Conservation (phyloP, 2,797 vertebrate species). For the Halcyon chelicuti region DNA sequence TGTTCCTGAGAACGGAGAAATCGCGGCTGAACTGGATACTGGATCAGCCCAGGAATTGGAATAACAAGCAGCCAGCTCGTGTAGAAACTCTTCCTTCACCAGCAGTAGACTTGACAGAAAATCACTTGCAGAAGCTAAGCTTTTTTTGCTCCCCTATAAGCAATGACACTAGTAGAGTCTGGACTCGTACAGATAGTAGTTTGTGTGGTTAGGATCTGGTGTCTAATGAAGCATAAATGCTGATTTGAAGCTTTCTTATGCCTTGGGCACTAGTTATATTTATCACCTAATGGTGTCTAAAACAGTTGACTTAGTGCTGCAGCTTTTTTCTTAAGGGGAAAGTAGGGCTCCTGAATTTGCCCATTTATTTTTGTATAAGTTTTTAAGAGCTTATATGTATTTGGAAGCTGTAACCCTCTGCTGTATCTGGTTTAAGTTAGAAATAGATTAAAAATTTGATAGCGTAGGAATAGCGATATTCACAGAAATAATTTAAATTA, state of each 20-base stretch:
- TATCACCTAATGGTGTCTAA: not conserved
- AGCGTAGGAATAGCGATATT: not conserved
- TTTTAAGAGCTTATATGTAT: not conserved
- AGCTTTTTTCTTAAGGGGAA: not conserved
- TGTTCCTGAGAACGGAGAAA: not conserved
- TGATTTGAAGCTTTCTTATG: not conserved
- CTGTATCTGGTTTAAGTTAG: not conserved
- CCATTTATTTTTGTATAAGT: not conserved
- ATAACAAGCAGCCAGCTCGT: not conserved
- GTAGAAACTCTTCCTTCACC: not conserved
- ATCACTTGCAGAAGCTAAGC: not conserved
- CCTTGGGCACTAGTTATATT: not conserved
- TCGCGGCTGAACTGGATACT: not conserved
- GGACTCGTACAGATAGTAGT: not conserved
- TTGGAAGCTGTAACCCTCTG: not conserved
- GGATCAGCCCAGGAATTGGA: not conserved
- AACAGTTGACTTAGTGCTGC: not conserved
- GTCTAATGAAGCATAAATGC: not conserved
- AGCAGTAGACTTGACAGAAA: not conserved
- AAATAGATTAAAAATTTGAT: not conserved
- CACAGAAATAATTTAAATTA: rapidly evolving
- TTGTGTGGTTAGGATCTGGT: not conserved
- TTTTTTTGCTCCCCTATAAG: rapidly evolving
- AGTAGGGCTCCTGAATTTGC: not conserved
- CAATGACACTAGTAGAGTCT: not conserved